These are phyloP conservation scores for Anabacerthia variegaticeps DNA, from an alignment of 2,797 vertebrate genomes.

Conservation along the genomic window DNA sequence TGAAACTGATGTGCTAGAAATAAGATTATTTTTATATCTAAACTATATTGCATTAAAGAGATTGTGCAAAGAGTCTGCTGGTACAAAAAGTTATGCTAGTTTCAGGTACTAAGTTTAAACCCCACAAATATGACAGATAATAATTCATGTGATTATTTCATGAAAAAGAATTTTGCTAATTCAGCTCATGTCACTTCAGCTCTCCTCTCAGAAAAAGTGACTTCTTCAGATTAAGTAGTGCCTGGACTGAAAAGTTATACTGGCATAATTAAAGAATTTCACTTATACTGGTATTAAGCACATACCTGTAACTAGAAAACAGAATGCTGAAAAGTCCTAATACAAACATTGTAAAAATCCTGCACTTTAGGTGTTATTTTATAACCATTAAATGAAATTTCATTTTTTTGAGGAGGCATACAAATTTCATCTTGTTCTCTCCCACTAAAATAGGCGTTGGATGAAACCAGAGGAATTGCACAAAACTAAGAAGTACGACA, in stretches of 20 bases:
- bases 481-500: neutral
- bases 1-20: neutral
- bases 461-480: neutral
- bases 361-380: neutral
- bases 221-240: neutral
- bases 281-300: neutral
- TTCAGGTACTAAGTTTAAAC: neutral
- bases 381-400: neutral
- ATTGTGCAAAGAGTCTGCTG: neutral
- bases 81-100: neutral
- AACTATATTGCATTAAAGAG: neutral
- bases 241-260: neutral
- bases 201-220: neutral
- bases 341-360: neutral
- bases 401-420: rapidly evolving
- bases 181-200: neutral
- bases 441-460: neutral
- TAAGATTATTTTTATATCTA: neutral
- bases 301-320: neutral
- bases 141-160: neutral
- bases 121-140: neutral
- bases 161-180: neutral
- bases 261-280: neutral
- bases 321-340: neutral
- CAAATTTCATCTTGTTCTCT: neutral